These are phyloP conservation scores for Telmatochromis bifrenatus DNA, from an alignment of 2,113 vertebrate genomes.

Conservation along the genomic window DNA sequence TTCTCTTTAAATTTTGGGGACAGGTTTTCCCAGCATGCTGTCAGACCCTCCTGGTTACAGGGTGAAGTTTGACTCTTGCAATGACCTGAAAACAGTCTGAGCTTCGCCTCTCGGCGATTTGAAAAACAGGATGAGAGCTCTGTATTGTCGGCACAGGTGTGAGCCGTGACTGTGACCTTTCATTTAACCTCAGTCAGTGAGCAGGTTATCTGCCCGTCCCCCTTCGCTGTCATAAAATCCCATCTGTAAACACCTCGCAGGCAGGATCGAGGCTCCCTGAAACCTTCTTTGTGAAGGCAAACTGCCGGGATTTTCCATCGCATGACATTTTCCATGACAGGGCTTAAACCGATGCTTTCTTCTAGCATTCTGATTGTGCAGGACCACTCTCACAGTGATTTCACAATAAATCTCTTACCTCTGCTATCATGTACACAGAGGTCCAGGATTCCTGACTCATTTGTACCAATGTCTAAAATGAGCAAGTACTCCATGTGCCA, in stretches of 20 bases:
- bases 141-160: conserved; percentile 15
- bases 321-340: not conserved
- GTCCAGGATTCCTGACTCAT: not conserved
- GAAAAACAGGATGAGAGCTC: not conserved
- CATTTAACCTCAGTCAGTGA: not conserved
- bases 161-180: conserved; percentile 13
- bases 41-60: not conserved
- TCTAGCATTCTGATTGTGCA: not conserved
- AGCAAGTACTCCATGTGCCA: not conserved
- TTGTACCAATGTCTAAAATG: not conserved
- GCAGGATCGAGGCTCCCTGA: not conserved
- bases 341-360: not conserved
- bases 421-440: not conserved
- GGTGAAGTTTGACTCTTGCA: not conserved
- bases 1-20: not conserved
- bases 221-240: conserved; percentile 8
- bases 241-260: conserved; percentile 35
- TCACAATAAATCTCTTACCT: not conserved
- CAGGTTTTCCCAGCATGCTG: not conserved
- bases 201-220: not conserved
- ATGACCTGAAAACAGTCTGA: not conserved
- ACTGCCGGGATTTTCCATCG: not conserved
- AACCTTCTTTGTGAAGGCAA: not conserved
- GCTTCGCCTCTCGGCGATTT: not conserved
- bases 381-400: rapidly evolving